Evolutionary conservation across 2,113 vertebrate species (phyloP).

Genomic region (Mesitornis unicolor): DNA sequence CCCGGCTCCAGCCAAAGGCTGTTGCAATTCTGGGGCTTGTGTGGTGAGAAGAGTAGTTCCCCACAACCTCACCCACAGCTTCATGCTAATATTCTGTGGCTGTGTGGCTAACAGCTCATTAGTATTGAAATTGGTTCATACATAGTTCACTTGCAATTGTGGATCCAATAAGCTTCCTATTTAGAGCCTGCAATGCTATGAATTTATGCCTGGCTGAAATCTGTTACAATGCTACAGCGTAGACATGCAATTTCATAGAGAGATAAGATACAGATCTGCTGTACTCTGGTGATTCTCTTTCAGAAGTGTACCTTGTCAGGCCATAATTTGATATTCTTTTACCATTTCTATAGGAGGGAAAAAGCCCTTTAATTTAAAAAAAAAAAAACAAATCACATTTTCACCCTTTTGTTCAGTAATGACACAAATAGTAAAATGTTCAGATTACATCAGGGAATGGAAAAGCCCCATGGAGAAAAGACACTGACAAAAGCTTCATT

Average conservation of each 20-base stretch:
- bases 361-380: constrained; percentile 31
- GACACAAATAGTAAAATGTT: constrained; percentile 63
- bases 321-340: constrained; percentile 64
- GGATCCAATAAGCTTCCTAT: constrained; percentile 7
- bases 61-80: not conserved
- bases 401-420: constrained; percentile 45
- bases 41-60: not conserved
- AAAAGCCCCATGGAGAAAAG: constrained; percentile 32
- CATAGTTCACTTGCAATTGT: constrained; percentile 20
- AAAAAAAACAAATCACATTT: constrained; percentile 17
- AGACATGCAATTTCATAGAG: constrained; percentile 58
- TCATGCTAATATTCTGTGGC: not conserved
- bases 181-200: not conserved
- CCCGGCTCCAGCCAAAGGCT: not conserved
- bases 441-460: constrained; percentile 48
- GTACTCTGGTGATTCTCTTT: constrained; percentile 51
- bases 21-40: not conserved
- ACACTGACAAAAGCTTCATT: constrained; percentile 51
- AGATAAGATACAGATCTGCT: constrained; percentile 69
- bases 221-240: not conserved
- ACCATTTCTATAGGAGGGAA: not conserved
- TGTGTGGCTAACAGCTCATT: not conserved
- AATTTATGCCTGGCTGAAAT: constrained; percentile 31
- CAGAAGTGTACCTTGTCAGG: constrained; percentile 48
- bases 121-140: constrained; percentile 31